Conservation (phyloP, 2,797 vertebrate species). For the Poeciliopsis turneri region DNA sequence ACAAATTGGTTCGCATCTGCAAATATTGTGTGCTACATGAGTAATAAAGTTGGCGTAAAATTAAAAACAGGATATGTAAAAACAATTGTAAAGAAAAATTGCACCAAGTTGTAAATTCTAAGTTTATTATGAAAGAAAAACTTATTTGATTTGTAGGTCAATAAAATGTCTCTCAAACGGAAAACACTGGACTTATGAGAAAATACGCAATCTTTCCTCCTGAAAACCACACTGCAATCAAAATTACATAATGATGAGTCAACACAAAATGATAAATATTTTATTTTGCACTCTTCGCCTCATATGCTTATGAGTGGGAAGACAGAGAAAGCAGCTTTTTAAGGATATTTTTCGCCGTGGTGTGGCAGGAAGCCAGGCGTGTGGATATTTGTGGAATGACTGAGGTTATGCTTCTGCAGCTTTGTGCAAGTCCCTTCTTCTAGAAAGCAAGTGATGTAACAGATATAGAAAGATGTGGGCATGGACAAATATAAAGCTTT, state of each 20-base stretch:
- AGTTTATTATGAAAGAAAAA: neutral
- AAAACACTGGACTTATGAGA: neutral
- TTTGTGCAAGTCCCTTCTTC: slow-evolving; percentile 22
- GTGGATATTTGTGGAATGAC: slow-evolving; percentile 52
- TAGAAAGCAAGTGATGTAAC: slow-evolving; percentile 27
- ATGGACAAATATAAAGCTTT: neutral
- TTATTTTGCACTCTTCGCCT: slow-evolving; percentile 35
- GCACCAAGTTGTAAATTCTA: neutral
- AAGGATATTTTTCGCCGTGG: slow-evolving; percentile 48
- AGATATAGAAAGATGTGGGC: slow-evolving; percentile 8
- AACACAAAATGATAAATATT: slow-evolving; percentile 60
- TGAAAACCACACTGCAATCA: slow-evolving; percentile 42
- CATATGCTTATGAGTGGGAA: slow-evolving; percentile 61
- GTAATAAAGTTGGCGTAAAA: neutral
- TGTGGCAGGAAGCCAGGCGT: slow-evolving; percentile 36
- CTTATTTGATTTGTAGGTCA: neutral
- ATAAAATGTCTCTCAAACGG: neutral
- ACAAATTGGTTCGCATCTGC: neutral
- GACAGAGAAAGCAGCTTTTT: slow-evolving; percentile 48
- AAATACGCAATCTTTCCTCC: slow-evolving; percentile 12
- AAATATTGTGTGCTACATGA: neutral
- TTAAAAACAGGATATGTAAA: neutral
- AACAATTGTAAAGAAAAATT: neutral
- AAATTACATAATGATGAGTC: slow-evolving; percentile 76
- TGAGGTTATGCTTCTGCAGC: slow-evolving; percentile 31